Conservation (phyloP, 2,797 vertebrate genomes). For the Sylvilagus floridanus region DNA sequence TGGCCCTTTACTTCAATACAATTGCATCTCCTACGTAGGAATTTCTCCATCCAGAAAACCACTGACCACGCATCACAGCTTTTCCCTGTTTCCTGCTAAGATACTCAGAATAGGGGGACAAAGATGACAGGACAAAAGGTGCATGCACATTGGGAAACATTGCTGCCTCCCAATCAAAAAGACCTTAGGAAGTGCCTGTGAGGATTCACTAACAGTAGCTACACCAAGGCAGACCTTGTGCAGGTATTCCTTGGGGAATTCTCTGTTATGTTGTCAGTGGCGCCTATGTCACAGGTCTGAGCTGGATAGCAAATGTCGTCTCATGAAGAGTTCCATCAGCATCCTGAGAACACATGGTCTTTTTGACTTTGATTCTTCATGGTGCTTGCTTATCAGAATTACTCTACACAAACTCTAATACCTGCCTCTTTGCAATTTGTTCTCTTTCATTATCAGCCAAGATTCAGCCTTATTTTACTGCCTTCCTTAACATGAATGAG, state of each 20-base stretch:
- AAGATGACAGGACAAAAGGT: background rate
- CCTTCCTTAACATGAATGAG: background rate
- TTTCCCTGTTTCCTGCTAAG: background rate
- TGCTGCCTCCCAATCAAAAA: background rate
- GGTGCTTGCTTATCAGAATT: background rate
- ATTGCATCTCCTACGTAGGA: background rate
- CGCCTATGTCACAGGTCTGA: background rate
- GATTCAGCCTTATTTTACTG: background rate
- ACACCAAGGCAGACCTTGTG: rapidly evolving
- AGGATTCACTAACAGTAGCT: background rate
- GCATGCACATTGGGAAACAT: background rate
- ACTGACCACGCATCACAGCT: background rate
- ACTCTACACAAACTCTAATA: background rate
- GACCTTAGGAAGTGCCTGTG: background rate
- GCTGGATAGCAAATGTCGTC: background rate
- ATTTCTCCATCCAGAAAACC: background rate
- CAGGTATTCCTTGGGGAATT: background rate
- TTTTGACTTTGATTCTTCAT: background rate
- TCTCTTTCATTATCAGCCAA: background rate
- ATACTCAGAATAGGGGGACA: background rate
- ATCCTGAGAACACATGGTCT: background rate
- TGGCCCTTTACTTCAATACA: background rate
- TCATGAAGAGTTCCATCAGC: background rate
- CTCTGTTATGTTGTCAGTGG: background rate
- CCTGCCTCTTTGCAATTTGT: background rate